Evolutionary conservation across 2,888 invertebrate species (phyloP).

Genomic region (Meliscaeva auricollis): DNA sequence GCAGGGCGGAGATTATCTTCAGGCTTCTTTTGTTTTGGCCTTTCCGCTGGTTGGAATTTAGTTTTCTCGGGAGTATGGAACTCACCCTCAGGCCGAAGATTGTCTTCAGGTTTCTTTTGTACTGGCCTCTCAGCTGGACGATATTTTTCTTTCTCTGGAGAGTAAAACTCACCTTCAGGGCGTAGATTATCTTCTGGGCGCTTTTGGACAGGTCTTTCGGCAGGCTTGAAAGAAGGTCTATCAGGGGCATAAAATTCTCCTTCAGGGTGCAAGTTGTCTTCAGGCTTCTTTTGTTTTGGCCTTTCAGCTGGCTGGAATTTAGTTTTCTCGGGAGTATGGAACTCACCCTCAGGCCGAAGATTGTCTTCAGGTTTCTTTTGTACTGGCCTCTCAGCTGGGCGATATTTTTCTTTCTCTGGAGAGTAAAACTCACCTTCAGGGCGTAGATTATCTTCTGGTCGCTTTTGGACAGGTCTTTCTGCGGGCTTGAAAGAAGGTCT

Average conservation of each 20-base stretch:
- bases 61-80: slow-evolving; percentile 62
- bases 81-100: slow-evolving; percentile 77
- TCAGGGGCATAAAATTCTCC: slow-evolving; percentile 85
- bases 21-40: neutral
- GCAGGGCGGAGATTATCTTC: slow-evolving; percentile 86
- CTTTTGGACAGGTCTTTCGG: slow-evolving; percentile 83
- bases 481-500: slow-evolving; percentile 84
- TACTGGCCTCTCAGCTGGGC: slow-evolving; percentile 84
- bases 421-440: slow-evolving; percentile 86
- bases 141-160: slow-evolving; percentile 83
- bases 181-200: slow-evolving; percentile 86
- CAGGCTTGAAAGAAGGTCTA: slow-evolving; percentile 84
- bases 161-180: slow-evolving; percentile 85
- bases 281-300: slow-evolving; percentile 84
- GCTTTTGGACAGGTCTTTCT: slow-evolving; percentile 85
- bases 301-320: slow-evolving; percentile 85
- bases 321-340: slow-evolving; percentile 84
- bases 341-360: slow-evolving; percentile 86
- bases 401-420: slow-evolving; percentile 83
- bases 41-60: slow-evolving; percentile 84
- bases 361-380: slow-evolving; percentile 86
- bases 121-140: slow-evolving; percentile 82
- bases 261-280: slow-evolving; percentile 86
- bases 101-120: slow-evolving; percentile 85
- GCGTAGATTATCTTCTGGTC: slow-evolving; percentile 85